Evolutionary conservation across 2,888 invertebrate genomes (phyloP), one percentile per base, ranked within the genome.

Genomic region (Nomada fucata): DNA sequence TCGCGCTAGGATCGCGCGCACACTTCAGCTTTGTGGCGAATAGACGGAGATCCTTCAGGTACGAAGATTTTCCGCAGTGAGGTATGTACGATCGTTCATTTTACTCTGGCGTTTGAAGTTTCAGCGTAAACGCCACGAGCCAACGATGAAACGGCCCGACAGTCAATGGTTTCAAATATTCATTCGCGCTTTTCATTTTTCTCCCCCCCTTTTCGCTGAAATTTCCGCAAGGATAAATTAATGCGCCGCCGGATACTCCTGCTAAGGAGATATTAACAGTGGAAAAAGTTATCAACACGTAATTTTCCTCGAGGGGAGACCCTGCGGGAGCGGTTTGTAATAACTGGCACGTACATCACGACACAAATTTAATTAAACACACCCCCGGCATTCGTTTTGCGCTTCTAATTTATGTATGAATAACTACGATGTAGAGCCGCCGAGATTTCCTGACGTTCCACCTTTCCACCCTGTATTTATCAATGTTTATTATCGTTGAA

Each of bases 361-460:
- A 91, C 91, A 87, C 91, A 90, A 91, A 91, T 93, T 93, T 93
- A 93, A 93, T 93, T 93, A 93, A 93, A 93, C 91, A 91, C 85
- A 82, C 86, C 88, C 88, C 88, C 86, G 91, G 86, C 86, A 90
- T 91, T 91, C 91, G 89, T 90, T 91, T 89, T 86, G 82, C 85
- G 89, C 89, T 85, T 89, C 89, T 92, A 91, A 92, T 92, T 92
- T 92, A 92, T 91, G 92, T 90, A 90, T 90, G 91, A 91, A 91
- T 91, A 91, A 92, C 90, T 91, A 86, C 87, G 83, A 82, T 89
- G 86, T 89, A 89, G 83, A 85, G 86, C 76, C n/a, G 68, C 68
- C 73, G 84, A 88, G 88, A 86, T 88, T 88, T 87, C 77, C 64
- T 71, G 86, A 86, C 84, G 84, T 78, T 76, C 76, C 76, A 20